A percentile compares a stretch with the other conserved stretches of the same genome.
These are phyloP conservation scores for Grammomys dolichurus DNA, from an alignment of 2,113 vertebrate species.

Conservation along the genomic window DNA sequence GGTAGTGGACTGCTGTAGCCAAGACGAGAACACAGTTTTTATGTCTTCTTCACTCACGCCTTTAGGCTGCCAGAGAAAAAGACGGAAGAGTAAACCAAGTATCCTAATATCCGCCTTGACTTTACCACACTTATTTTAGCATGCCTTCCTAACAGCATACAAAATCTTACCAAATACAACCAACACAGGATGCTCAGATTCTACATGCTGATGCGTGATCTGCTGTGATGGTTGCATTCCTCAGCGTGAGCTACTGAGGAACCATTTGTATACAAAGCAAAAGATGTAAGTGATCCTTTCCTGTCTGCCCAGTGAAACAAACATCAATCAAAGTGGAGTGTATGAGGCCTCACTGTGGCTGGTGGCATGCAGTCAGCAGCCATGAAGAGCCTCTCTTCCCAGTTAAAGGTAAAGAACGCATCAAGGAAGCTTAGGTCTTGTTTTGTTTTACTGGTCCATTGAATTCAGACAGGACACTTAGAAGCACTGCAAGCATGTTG, in stretches of 20 bases:
- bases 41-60: conserved; percentile 88
- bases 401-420: background rate
- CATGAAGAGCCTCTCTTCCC: background rate
- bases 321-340: background rate
- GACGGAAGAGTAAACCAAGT: conserved; percentile 38
- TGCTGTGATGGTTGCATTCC: background rate
- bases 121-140: background rate
- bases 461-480: background rate
- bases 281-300: background rate
- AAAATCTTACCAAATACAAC: conserved; percentile 9
- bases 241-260: background rate
- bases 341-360: background rate
- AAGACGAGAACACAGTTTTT: conserved; percentile 90
- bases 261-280: background rate
- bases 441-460: background rate
- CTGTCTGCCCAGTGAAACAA: background rate
- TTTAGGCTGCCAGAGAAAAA: conserved; percentile 85
- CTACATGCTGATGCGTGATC: background rate
- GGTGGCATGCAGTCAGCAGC: background rate
- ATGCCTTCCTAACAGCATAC: background rate
- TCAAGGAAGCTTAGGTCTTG: background rate
- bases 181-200: background rate
- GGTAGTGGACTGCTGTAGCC: conserved; percentile 91
- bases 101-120: background rate
- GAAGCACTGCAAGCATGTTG: background rate